Base-by-base conservation (phyloP, 1,140 invertebrate species). In the Drosophila arawakana region DNA sequence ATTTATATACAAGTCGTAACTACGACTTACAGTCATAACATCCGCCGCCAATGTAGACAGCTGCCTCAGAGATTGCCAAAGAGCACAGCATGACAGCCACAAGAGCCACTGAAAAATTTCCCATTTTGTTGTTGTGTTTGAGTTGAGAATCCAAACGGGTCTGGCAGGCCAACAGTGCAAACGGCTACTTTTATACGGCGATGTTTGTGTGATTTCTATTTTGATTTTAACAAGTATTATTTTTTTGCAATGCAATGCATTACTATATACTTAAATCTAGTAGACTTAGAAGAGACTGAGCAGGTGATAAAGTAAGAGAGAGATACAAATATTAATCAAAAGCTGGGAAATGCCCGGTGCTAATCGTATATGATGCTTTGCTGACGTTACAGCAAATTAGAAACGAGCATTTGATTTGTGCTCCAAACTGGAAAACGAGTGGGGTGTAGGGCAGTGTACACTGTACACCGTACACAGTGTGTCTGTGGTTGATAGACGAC, bases 1-100 rank as follows among this genome's bases (percentile, higher is more conserved):
- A 30, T 54, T 35, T 52, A n/a, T 10, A 25, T 18, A 18, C 13
- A 25, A 46, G 49, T 46, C 52, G 70, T 9, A 21, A 11, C 7
- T n/a, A 8, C 34, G n/a, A 34, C 76, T 86, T 78, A 86, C 83
- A 86, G 59, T 86, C 80, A 68, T 86, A 86, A 63, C 83, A 86
- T 34, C 83, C 83, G 49, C 83, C 83, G 34, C 84, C 83, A 39
- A 86, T 86, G 50, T 86, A 86, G 39, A 86, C 83, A 43, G 83
- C 84, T 30, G 83, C 80, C 55, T 86, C 49, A 6, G 83, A 11
- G 21, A 88, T 39, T 10, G 79, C 63, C 60, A 86, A 46, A 7
- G 63, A 52, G 41, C 70, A 43, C n/a, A 88, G 11, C 25, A 78
- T 60, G 47, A 88, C 15, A 74, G 72, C 44, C 63, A 54, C 80